Conservation (phyloP, 2,113 vertebrate species). For the Dasyurus viverrinus region DNA sequence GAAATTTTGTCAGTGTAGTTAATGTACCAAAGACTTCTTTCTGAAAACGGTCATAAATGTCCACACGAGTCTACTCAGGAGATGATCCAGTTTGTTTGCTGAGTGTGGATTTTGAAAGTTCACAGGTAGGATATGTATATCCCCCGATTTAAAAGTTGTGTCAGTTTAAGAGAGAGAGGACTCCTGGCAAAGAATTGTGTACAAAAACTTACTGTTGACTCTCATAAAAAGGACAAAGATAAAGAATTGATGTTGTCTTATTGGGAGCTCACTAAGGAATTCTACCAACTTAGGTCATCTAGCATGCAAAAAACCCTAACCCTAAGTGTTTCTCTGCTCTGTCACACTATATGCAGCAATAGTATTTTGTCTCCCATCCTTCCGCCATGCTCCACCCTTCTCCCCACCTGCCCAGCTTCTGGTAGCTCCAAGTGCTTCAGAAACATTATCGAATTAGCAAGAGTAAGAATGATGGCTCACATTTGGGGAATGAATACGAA, state of each 20-base stretch:
- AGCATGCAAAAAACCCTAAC: background rate
- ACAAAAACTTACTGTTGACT: background rate
- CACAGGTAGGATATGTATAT: background rate
- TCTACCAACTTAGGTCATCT: background rate
- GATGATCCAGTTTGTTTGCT: background rate
- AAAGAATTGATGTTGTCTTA: background rate
- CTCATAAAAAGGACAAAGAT: background rate
- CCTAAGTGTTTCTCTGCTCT: background rate
- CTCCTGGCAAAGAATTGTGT: background rate
- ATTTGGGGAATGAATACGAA: background rate
- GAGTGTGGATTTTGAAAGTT: background rate
- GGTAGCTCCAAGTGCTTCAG: background rate
- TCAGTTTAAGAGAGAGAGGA: background rate
- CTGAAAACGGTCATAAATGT: background rate
- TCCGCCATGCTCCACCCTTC: too few species aligned
- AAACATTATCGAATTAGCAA: background rate
- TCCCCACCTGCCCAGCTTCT: background rate
- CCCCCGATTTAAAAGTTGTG: background rate
- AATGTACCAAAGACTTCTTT: background rate
- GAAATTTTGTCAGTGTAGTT: background rate
- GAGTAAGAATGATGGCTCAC: background rate
- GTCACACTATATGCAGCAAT: background rate
- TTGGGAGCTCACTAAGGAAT: background rate
- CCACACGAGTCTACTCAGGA: background rate
- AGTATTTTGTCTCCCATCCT: background rate